These are phyloP conservation scores for Callopanchax toddi DNA, from an alignment of 2,113 vertebrate genomes.

Conservation along the genomic window DNA sequence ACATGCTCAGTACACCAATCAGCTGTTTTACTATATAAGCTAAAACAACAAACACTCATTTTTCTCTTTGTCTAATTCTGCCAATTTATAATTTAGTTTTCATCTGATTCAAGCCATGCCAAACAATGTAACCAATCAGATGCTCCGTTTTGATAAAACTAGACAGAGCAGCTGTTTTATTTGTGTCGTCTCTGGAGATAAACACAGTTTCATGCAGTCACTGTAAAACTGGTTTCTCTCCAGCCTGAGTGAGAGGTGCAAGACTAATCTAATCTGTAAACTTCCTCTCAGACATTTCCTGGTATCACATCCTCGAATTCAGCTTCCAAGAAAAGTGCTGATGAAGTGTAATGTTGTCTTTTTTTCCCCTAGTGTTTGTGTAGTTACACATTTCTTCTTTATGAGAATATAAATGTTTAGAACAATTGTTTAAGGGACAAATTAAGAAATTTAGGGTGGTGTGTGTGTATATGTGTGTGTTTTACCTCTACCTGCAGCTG, in stretches of 20 bases:
- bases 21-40: too few relatives aligned
- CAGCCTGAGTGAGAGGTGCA: neutral
- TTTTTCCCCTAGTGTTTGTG: too few relatives aligned
- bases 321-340: constrained; percentile 7
- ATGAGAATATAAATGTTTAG: too few relatives aligned
- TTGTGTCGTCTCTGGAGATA: neutral
- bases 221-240: neutral
- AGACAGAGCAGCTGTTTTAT: neutral
- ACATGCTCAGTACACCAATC: too few relatives aligned
- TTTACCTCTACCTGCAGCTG: constrained; percentile 93
- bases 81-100: too few relatives aligned
- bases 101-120: too few relatives aligned
- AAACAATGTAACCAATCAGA: too few relatives aligned
- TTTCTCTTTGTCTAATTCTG: too few relatives aligned
- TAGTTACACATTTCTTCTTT: too few relatives aligned
- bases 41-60: too few relatives aligned
- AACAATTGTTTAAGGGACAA: neutral
- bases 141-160: neutral
- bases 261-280: neutral
- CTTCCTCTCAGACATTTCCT: constrained; percentile 36
- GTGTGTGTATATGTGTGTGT: too few relatives aligned
- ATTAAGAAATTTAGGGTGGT: too few relatives aligned
- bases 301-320: constrained; percentile 20
- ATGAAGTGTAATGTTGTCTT: constrained; percentile 8
- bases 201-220: neutral